Conservation (phyloP, 2,888 invertebrate species). For the Synergus itoensis region DNA sequence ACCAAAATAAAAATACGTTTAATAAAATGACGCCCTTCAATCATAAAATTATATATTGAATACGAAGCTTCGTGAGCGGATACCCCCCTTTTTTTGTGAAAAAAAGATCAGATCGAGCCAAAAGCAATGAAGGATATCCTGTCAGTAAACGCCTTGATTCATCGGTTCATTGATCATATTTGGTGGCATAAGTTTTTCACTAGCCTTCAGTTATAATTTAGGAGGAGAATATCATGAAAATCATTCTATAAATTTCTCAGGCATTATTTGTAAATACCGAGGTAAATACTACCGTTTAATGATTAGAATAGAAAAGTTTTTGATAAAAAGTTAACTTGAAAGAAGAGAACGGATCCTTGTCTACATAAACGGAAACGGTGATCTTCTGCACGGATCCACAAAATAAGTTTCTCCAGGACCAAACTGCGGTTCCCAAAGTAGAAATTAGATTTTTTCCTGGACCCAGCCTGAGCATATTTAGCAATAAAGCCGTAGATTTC, state of each 20-base stretch:
- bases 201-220: neutral
- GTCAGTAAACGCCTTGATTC: conserved; percentile 51
- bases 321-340: neutral
- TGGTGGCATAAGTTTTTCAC: neutral
- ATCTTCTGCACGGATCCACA: conserved; percentile 18
- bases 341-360: neutral
- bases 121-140: conserved; percentile 61
- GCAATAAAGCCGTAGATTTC: conserved; percentile 73
- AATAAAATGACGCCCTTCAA: neutral
- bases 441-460: conserved; percentile 65
- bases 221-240: neutral
- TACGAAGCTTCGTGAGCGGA: conserved; percentile 49
- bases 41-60: conserved; percentile 5
- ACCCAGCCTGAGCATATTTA: conserved; percentile 62
- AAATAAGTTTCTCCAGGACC: conserved; percentile 32
- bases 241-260: neutral
- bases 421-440: conserved; percentile 56
- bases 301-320: neutral
- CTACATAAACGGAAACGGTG: conserved; percentile 22
- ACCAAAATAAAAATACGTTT: neutral
- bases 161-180: neutral
- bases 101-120: conserved; percentile 28
- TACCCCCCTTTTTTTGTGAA: conserved; percentile 52
- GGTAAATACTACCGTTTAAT: neutral
- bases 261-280: neutral